Conservation (phyloP, 2,888 invertebrate species). For the Phrixothrix hirtus region DNA sequence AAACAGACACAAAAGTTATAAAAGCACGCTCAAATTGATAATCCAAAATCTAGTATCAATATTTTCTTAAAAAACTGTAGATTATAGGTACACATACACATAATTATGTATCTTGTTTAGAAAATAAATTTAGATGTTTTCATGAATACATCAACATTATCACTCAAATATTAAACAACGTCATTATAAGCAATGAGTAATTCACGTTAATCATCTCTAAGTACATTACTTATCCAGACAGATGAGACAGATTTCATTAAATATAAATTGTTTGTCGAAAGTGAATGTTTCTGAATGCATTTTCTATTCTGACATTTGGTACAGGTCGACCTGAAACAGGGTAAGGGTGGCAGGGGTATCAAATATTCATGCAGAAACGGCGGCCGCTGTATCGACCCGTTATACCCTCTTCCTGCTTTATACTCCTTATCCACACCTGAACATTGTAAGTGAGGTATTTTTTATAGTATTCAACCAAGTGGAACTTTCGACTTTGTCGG, state of each 20-base stretch:
- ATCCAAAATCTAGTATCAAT: too few species aligned
- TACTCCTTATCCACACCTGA: slow-evolving; percentile 32
- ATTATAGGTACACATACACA: too few species aligned
- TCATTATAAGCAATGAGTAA: too few species aligned
- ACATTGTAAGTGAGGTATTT: slow-evolving; percentile 29
- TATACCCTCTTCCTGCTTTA: slow-evolving; percentile 27
- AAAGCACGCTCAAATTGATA: too few species aligned
- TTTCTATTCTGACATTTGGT: slow-evolving; percentile 30
- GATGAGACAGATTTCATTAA: not conserved
- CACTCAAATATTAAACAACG: too few species aligned
- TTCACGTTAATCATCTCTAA: too few species aligned
- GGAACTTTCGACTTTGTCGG: slow-evolving; percentile 5
- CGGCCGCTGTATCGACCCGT: slow-evolving; percentile 51
- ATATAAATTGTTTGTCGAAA: slow-evolving; percentile 2
- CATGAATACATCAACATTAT: too few species aligned
- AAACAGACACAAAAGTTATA: too few species aligned
- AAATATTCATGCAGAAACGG: slow-evolving; percentile 53
- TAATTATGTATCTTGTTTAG: too few species aligned
- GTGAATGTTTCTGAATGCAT: slow-evolving; percentile 20
- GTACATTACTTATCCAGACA: not conserved
- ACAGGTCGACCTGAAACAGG: slow-evolving; percentile 36
- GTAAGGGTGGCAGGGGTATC: slow-evolving; percentile 43
- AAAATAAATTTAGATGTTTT: too few species aligned
- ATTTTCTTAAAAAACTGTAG: too few species aligned
- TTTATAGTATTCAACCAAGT: slow-evolving; percentile 8